Conservation (phyloP, 2,797 vertebrate genomes). For the Euthynnus affinis region DNA sequence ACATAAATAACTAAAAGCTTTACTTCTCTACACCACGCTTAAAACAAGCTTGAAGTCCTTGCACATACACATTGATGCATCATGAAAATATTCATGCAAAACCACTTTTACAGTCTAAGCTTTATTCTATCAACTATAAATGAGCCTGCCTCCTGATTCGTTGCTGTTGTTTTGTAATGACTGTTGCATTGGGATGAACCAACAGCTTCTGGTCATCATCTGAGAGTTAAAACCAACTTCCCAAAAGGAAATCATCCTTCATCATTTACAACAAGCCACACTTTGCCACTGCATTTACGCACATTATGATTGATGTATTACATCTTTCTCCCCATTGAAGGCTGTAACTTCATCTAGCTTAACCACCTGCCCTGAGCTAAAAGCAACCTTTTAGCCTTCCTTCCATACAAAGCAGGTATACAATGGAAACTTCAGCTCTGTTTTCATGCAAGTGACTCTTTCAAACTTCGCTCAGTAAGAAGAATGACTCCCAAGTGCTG, state of each 20-base stretch:
- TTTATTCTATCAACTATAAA: neutral
- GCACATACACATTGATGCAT: neutral
- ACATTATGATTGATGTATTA: constrained; percentile 36
- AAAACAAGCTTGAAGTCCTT: neutral
- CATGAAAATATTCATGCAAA: neutral
- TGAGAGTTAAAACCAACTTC: neutral
- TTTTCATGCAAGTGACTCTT: constrained; percentile 29
- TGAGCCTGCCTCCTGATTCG: neutral
- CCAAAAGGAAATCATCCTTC: constrained; percentile 3
- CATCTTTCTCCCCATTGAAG: constrained; percentile 15
- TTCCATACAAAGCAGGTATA: constrained; percentile 31
- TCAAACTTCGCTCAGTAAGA: constrained; percentile 29
- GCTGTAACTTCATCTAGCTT: constrained; percentile 60
- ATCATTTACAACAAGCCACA: constrained; percentile 11
- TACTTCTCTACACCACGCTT: neutral
- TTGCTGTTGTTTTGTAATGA: neutral
- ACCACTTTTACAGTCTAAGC: neutral
- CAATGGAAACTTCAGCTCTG: constrained; percentile 38
- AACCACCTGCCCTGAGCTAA: constrained; percentile 46
- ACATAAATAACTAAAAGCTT: neutral
- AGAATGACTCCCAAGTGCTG: constrained; percentile 17
- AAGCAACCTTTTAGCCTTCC: constrained; percentile 49
- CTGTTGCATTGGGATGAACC: neutral
- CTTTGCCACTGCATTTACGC: neutral
- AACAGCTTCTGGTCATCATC: neutral